Percentiles rank a stretch among this genome's conserved stretches.
Evolutionary conservation across 2,113 vertebrate genomes (phyloP).

Genomic region (Hippocampus mohnikei): DNA sequence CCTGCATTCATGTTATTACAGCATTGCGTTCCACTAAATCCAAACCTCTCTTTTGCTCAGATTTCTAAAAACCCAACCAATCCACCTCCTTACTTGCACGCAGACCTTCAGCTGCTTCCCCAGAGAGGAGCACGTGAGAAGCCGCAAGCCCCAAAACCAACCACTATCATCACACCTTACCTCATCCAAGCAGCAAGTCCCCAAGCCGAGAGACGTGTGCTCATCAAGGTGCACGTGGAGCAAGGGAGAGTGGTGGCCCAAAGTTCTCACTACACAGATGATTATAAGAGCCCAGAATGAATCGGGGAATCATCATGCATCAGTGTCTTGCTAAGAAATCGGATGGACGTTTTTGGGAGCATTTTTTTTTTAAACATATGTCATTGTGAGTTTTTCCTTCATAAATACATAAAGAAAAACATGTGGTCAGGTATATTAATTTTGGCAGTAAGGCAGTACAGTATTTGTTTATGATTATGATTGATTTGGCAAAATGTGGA

Average conservation of each 20-base stretch:
- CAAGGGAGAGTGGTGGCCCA: constrained; percentile 52
- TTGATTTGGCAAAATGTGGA: no score
- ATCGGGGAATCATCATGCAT: background rate
- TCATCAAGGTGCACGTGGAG: constrained; percentile 64
- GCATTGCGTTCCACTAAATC: constrained; percentile 42
- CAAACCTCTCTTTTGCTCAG: constrained; percentile 61
- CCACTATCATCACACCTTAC: background rate
- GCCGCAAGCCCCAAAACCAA: background rate
- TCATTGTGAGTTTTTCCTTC: background rate
- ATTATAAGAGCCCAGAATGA: constrained; percentile 12
- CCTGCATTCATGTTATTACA: background rate
- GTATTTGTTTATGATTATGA: no score
- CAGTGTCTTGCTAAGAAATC: no score
- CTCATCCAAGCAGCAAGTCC: background rate
- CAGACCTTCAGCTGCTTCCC: constrained; percentile 39
- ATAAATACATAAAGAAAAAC: background rate
- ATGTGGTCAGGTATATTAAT: background rate
- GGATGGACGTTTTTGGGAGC: no score
- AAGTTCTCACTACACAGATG: constrained; percentile 47
- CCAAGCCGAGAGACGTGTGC: constrained; percentile 44
- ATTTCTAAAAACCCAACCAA: constrained; percentile 64
- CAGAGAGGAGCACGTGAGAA: constrained; percentile 10
- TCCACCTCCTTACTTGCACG: constrained; percentile 61
- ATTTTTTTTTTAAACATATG: background rate
- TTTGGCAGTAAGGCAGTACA: no score